phyloP scores from a whole-genome alignment of 2,113 vertebrate genomes.

The Plectropomus leopardus region DNA sequence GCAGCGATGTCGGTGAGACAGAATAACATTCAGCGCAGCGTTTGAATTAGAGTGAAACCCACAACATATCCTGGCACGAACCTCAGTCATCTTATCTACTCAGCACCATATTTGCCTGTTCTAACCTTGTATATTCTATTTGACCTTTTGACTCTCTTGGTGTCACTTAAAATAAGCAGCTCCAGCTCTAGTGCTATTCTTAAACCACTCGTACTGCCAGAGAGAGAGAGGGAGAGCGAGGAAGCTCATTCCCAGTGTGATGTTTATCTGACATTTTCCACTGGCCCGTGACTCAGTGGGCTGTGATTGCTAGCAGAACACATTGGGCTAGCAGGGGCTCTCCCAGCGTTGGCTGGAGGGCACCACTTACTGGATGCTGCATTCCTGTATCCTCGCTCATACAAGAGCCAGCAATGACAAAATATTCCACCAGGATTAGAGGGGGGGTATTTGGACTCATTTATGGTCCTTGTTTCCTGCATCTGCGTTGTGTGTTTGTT shows the following conservation, averaged over 20 bases:
- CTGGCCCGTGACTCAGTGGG: conserved; percentile 70
- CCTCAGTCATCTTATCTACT: conserved; percentile 54
- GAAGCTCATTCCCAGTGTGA: conserved; percentile 75
- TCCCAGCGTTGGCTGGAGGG: conserved; percentile 47
- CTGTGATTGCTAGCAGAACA: conserved; percentile 73
- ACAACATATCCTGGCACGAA: conserved; percentile 38
- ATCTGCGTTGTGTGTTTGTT: conserved; percentile 45
- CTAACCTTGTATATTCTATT: conserved; percentile 63
- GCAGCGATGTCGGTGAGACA: conserved; percentile 50
- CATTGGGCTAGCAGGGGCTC: conserved; percentile 53
- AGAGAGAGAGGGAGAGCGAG: conserved; percentile 37
- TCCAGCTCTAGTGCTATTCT: conserved; percentile 75
- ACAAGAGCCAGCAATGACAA: conserved; percentile 45
- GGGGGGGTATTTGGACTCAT: conserved; percentile 34
- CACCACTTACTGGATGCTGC: conserved; percentile 64
- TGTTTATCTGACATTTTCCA: conserved; percentile 84
- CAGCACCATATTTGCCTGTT: conserved; percentile 25
- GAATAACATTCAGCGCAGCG: conserved; percentile 45
- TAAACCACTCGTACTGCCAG: conserved; percentile 73
- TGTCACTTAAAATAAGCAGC: conserved; percentile 79
- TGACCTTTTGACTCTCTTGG: conserved; percentile 73
- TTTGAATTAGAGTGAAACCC: conserved; percentile 61
- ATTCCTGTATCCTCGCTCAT: conserved; percentile 52
- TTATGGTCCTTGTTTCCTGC: conserved; percentile 27
- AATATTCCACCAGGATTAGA: conserved; percentile 50